Conservation (phyloP, 2,797 vertebrate genomes). For the Pangasius krempfi region DNA sequence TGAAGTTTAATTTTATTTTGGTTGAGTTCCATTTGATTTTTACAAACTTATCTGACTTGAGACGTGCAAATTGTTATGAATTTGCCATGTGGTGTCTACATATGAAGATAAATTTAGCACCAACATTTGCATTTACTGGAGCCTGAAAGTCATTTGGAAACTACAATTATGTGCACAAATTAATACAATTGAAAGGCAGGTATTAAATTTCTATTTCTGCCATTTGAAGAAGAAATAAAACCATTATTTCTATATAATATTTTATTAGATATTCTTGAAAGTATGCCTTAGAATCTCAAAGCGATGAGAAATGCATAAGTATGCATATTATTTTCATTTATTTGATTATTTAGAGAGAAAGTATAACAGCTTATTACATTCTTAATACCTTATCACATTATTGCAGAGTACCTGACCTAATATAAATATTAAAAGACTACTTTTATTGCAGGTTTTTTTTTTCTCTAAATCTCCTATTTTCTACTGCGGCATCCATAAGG, state of each 20-base stretch:
- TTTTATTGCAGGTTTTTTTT: not conserved
- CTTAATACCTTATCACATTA: not conserved
- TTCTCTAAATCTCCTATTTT: not conserved
- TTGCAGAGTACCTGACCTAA: not conserved
- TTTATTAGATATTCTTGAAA: not conserved
- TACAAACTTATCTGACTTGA: not conserved
- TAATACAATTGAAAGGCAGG: not conserved
- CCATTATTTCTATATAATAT: not conserved
- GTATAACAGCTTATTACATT: not conserved
- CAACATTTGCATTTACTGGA: not conserved
- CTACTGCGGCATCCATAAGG: not conserved
- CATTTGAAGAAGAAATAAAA: not conserved
- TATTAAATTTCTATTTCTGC: not conserved
- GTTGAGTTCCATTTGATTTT: not conserved
- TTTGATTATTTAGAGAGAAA: not conserved
- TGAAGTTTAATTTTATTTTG: not conserved
- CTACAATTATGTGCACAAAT: not conserved
- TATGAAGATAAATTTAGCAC: not conserved
- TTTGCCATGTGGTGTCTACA: not conserved
- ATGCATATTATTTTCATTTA: not conserved
- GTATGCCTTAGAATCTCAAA: not conserved
- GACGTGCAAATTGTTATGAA: not conserved
- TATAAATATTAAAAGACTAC: not conserved
- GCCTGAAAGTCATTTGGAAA: not conserved
- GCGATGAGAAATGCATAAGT: not conserved